Conservation (phyloP, 2,888 invertebrate species). For the Onthophagus sagittarius region DNA sequence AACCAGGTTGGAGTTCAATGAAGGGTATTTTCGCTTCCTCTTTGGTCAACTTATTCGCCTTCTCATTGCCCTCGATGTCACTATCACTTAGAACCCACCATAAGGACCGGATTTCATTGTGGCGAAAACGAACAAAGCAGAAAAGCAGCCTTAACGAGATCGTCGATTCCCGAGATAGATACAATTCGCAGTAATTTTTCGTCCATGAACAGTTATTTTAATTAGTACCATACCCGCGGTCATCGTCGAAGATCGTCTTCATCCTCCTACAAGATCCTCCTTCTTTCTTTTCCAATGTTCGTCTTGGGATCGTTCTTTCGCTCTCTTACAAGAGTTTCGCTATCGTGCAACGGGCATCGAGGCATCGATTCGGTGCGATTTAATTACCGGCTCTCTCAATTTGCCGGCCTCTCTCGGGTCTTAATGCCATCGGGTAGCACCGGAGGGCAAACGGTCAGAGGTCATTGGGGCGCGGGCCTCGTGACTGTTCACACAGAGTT, state of each 20-base stretch:
- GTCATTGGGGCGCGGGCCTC: constrained; percentile 28
- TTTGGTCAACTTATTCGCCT: no score
- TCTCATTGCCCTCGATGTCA: no score
- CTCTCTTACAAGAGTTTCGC: background rate
- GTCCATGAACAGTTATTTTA: constrained; percentile 2
- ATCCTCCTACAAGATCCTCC: background rate
- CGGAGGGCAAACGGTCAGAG: constrained; percentile 26
- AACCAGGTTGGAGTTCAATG: no score
- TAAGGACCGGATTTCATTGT: no score
- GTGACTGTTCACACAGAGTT: constrained; percentile 27
- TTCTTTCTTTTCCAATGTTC: background rate
- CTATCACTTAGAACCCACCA: no score
- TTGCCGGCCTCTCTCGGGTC: constrained; percentile 7
- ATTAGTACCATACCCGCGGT: background rate
- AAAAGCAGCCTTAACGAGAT: constrained; percentile 8
- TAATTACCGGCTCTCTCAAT: constrained; percentile 13
- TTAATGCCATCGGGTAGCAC: constrained; percentile 24
- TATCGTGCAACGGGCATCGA: constrained; percentile 7
- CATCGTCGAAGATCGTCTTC: background rate
- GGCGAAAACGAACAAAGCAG: background rate
- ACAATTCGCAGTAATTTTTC: constrained; percentile 11
- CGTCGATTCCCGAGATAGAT: constrained; percentile 11
- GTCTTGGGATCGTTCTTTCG: background rate
- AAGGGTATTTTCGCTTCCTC: no score
- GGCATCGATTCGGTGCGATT: constrained; percentile 14